Evolutionary conservation across 2,113 vertebrate genomes (phyloP).

Genomic region (Myanophis thanlyinensis): DNA sequence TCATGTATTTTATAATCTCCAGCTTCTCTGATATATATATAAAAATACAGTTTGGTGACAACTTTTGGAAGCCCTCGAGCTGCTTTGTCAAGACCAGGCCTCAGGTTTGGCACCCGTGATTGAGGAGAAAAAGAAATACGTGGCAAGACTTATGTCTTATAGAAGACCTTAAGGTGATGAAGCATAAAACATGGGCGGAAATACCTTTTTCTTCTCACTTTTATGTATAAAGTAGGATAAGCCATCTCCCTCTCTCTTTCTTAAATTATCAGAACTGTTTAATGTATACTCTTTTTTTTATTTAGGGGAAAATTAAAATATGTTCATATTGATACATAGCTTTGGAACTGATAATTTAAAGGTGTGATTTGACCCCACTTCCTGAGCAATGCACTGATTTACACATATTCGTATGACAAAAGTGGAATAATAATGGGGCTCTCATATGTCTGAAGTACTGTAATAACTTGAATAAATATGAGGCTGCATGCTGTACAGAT

Average conservation of each 20-base stretch:
- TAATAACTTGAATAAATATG: not conserved
- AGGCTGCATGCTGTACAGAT: not conserved
- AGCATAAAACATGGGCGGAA: not conserved
- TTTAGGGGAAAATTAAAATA: not conserved
- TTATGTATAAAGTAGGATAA: not conserved
- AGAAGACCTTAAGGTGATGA: not conserved
- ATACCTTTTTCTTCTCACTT: not conserved
- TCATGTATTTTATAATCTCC: not conserved
- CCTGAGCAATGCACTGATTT: not conserved
- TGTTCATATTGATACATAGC: not conserved
- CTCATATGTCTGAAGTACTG: not conserved
- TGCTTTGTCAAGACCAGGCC: not conserved
- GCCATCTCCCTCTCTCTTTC: not conserved
- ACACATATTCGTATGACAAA: not conserved
- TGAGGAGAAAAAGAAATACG: not conserved
- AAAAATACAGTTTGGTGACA: not conserved
- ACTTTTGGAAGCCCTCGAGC: not conserved
- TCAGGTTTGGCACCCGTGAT: not conserved
- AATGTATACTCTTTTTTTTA: not conserved
- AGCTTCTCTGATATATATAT: not conserved
- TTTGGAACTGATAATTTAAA: not conserved
- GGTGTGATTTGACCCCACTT: not conserved
- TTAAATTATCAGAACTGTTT: not conserved
- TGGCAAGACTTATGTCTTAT: not conserved
- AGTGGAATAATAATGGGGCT: not conserved